Conservation (phyloP, 2,113 vertebrate genomes). For the Australoheros scitulus region DNA sequence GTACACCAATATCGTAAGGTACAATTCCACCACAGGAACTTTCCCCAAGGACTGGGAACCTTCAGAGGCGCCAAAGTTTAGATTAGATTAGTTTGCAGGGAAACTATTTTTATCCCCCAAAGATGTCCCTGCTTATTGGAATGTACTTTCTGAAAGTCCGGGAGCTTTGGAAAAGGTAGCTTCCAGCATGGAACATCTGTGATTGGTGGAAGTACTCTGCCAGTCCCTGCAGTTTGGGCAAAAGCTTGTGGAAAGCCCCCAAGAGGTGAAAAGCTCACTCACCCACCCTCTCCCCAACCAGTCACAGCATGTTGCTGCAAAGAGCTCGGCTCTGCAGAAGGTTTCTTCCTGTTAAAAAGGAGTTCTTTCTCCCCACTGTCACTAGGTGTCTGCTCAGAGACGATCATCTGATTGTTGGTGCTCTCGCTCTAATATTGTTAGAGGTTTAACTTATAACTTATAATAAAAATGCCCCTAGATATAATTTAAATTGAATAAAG, state of each 20-base stretch:
- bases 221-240: rapidly evolving
- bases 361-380: not conserved
- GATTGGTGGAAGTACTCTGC: rapidly evolving
- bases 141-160: too few species aligned
- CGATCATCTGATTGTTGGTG: rapidly evolving
- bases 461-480: not conserved
- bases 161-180: too few species aligned
- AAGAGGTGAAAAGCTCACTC: not conserved
- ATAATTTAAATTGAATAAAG: not conserved
- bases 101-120: not conserved
- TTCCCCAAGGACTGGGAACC: not conserved
- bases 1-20: not conserved
- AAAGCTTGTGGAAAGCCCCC: rapidly evolving
- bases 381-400: not conserved
- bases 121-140: not conserved
- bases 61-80: not conserved
- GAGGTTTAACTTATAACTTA: not conserved
- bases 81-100: not conserved
- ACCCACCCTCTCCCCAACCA: not conserved
- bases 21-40: not conserved
- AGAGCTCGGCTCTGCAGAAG: rapidly evolving
- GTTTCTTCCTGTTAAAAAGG: not conserved
- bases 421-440: not conserved
- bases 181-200: not conserved
- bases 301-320: not conserved